phyloP scores from a whole-genome alignment of 35 echinoderm and acorn worm species.

The Lytechinus pictus region DNA sequence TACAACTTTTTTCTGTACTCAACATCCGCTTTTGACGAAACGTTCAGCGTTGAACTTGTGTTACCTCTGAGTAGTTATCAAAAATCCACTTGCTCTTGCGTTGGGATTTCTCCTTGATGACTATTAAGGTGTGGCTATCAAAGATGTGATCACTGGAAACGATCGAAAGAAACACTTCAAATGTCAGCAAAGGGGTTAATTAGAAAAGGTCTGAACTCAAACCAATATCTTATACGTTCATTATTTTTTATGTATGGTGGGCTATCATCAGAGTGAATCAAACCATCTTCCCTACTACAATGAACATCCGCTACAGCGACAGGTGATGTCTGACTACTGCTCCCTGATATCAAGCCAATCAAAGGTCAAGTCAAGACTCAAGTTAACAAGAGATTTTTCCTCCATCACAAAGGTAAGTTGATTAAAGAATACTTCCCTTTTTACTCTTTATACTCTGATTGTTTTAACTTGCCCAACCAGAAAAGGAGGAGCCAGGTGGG shows the following conservation, averaged over 20 bases:
- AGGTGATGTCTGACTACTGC: not conserved
- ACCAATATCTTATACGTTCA: not conserved
- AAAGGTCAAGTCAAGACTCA: not conserved
- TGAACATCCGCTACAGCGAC: not conserved
- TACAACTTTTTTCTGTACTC: no score
- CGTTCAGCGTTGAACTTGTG: no score
- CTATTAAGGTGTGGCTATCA: no score
- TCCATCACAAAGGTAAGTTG: not conserved
- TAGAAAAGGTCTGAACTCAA: not conserved
- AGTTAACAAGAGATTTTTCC: not conserved
- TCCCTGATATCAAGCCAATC: not conserved
- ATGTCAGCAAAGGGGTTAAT: not conserved
- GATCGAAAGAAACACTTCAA: not conserved
- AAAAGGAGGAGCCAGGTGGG: no score
- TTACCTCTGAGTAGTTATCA: no score
- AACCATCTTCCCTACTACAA: not conserved
- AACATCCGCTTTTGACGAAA: no score
- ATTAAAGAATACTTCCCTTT: no score
- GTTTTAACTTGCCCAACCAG: no score
- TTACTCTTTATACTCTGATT: no score
- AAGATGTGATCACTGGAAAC: not conserved
- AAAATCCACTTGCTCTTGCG: no score
- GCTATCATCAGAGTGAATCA: not conserved
- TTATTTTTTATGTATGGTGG: not conserved
- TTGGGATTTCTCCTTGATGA: no score